A percentile compares a stretch with the other conserved stretches of the same genome.
Evolutionary conservation across 2,797 vertebrate species (phyloP).

Genomic region (Denticeps clupeoides): DNA sequence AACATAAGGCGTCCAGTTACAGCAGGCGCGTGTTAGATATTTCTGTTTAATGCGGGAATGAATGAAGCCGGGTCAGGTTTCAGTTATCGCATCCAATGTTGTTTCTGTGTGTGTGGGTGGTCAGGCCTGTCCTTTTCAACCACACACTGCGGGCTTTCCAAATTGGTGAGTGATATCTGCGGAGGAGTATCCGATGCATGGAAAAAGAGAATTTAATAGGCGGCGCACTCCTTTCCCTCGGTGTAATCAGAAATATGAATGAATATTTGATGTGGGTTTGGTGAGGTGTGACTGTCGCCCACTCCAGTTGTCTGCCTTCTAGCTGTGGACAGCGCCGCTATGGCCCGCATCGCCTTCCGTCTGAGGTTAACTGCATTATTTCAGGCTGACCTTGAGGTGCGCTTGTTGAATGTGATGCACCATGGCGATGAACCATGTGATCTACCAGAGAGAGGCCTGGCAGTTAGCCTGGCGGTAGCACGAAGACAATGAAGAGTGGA

Average conservation of each 20-base stretch:
- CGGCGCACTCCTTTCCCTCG: slow-evolving; percentile 19
- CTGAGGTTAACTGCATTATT: slow-evolving; percentile 18
- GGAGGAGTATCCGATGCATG: slow-evolving; percentile 9
- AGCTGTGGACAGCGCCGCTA: too few relatives aligned
- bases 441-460: slow-evolving; percentile 3
- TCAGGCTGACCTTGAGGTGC: slow-evolving; percentile 30
- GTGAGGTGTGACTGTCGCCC: slow-evolving; percentile 21
- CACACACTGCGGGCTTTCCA: too few relatives aligned
- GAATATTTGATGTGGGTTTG: slow-evolving; percentile 21
- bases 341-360: neutral
- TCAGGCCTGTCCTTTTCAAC: slow-evolving; percentile 8
- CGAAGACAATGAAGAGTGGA: too few relatives aligned
- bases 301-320: slow-evolving; percentile 5
- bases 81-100: too few relatives aligned
- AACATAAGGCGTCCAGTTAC: neutral
- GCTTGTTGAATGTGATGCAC: neutral
- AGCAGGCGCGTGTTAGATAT: neutral
- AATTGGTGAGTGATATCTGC: slow-evolving; percentile 24
- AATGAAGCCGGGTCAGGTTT: too few relatives aligned
- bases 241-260: slow-evolving; percentile 12
- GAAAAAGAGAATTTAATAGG: slow-evolving; percentile 26
- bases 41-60: neutral
- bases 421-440: too few relatives aligned
- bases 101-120: neutral
- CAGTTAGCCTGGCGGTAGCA: too few relatives aligned